Evolutionary conservation across 2,888 invertebrate genomes (phyloP).

Genomic region (Mythimna albipuncta): DNA sequence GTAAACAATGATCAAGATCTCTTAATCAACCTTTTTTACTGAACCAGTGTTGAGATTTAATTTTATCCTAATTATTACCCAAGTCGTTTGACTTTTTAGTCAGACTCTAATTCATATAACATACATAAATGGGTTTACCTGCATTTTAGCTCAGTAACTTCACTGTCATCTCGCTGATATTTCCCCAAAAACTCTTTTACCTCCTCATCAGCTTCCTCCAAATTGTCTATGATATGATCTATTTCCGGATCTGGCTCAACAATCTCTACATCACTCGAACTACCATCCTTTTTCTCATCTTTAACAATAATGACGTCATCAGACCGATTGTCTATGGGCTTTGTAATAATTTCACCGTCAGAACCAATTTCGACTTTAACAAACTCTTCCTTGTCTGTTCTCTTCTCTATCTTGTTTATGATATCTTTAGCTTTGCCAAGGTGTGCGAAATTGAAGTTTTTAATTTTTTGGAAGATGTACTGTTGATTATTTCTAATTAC

Average conservation of each 20-base stretch:
- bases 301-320: conserved; percentile 76
- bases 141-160: conserved; percentile 79
- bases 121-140: conserved; percentile 70
- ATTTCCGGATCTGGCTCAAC: conserved; percentile 80
- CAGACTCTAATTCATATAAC: not conserved
- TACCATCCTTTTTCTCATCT: conserved; percentile 71
- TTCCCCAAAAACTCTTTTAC: conserved; percentile 86
- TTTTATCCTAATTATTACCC: too few species aligned
- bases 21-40: too few species aligned
- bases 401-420: conserved; percentile 64
- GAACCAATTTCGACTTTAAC: conserved; percentile 86
- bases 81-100: too few species aligned
- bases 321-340: conserved; percentile 75
- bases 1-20: too few species aligned
- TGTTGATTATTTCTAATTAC: conserved; percentile 87
- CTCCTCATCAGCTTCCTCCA: conserved; percentile 86
- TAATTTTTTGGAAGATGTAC: conserved; percentile 84
- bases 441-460: conserved; percentile 68
- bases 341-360: conserved; percentile 83
- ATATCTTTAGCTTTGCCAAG: conserved; percentile 60
- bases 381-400: conserved; percentile 74
- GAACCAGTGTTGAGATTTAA: too few species aligned
- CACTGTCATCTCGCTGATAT: conserved; percentile 73
- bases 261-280: conserved; percentile 85
- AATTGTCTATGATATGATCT: conserved; percentile 83